phyloP scores from a whole-genome alignment of 2,113 vertebrate genomes.

The Mormoops blainvillei region DNA sequence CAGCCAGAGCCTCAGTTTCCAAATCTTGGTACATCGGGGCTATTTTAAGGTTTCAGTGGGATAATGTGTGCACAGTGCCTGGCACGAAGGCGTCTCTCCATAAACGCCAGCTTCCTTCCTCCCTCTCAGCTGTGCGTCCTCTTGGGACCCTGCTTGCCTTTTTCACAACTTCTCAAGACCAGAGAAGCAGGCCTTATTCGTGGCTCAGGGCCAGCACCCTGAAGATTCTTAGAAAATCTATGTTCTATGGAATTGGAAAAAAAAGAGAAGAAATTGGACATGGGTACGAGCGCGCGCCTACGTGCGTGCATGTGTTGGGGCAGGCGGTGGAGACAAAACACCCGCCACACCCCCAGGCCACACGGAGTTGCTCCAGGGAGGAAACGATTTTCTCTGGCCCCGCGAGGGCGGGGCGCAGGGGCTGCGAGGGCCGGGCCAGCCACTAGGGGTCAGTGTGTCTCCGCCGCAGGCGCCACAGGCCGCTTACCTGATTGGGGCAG shows the following conservation, averaged over 20 bases:
- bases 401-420: background rate
- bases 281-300: too few relatives aligned
- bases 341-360: background rate
- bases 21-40: background rate
- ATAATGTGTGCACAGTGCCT: background rate
- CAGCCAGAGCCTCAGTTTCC: background rate
- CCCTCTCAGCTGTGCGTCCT: background rate
- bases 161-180: background rate
- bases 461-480: conserved; percentile 27
- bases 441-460: conserved; percentile 85
- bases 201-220: background rate
- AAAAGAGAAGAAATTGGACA: background rate
- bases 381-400: background rate
- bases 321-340: background rate
- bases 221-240: background rate
- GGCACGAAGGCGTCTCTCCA: background rate
- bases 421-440: conserved; percentile 5
- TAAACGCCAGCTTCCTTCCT: too few relatives aligned
- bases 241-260: background rate
- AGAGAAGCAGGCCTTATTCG: background rate
- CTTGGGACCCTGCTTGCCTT: background rate
- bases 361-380: background rate
- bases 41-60: background rate
- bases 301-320: background rate
- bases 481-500: conserved; percentile 40